These are phyloP conservation scores for Agrilus cyanescens DNA, from an alignment of 2,888 invertebrate genomes.

Conservation along the genomic window DNA sequence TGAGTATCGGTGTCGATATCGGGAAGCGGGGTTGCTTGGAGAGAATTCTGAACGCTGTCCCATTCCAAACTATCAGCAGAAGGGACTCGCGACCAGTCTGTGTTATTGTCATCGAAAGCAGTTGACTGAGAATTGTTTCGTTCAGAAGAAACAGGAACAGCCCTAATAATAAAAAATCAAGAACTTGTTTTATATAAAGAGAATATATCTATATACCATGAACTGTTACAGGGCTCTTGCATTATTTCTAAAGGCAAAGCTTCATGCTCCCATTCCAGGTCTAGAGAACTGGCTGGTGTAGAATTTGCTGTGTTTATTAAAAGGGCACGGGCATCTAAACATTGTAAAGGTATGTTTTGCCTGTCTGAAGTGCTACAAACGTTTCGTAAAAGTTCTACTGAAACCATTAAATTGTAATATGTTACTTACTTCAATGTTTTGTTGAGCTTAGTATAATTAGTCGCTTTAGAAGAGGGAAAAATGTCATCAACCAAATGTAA, in stretches of 20 bases:
- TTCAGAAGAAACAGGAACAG: not conserved
- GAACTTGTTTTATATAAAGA: constrained; percentile 1
- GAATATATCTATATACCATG: constrained; percentile 25
- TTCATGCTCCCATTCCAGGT: constrained; percentile 63
- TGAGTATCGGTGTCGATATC: constrained; percentile 53
- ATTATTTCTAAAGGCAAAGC: constrained; percentile 31
- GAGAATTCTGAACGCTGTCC: constrained; percentile 45
- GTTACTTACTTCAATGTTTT: not conserved
- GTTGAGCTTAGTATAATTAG: not conserved
- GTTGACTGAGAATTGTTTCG: not conserved
- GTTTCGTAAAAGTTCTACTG: constrained; percentile 6
- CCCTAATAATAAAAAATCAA: not conserved
- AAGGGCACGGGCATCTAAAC: constrained; percentile 44
- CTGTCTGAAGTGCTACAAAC: constrained; percentile 28
- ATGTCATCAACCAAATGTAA: constrained; percentile 33
- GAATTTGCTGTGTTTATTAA: constrained; percentile 34
- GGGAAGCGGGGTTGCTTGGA: constrained; percentile 30
- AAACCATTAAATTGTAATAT: not conserved
- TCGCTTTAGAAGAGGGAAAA: constrained; percentile 12
- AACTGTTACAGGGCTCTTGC: constrained; percentile 31
- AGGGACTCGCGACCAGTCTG: constrained; percentile 49
- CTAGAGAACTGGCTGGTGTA: constrained; percentile 54
- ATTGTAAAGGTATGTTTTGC: constrained; percentile 46
- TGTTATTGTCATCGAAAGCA: constrained; percentile 24
- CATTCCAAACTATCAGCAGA: constrained; percentile 58